Evolutionary conservation across 2,888 invertebrate species (phyloP), one percentile per base, ranked within the genome.

Genomic region (Ochropleura leucogaster): DNA sequence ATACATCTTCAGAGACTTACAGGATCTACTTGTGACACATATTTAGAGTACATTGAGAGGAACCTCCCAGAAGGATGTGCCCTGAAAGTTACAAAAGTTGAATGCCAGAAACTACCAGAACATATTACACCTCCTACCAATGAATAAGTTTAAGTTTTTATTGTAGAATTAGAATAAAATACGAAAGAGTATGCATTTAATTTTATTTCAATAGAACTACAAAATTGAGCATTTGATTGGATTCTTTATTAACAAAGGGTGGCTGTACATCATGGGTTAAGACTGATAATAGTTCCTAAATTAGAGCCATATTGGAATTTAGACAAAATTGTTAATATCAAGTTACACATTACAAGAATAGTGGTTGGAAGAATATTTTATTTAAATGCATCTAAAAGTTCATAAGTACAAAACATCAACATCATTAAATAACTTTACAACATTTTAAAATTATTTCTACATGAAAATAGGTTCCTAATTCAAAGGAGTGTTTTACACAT

Each of bases 61-160:
- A 99, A 99, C 96, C 97, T 99, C 72, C 99, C 99, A 0, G 99
- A 99, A 97, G 99, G 99, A 57, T 98, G 99, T 83, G 98, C 99
- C 6, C 97, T 99, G 93, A 99, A 99, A 97, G 98, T 98, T 1
- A 98, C 98, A 3, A 98, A 98, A 96, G 97, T 98, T 16, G 97
- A 97, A 92, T 95, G 97, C 72, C 96, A 96, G 83, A 93, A 93
- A 78, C 73, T 97, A 44, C 97, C 97, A 0, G 97, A 97, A 20
- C 97, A 97, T 89, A 91, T 97, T 71, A 93, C 92, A 44, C 94
- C 96, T 78, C 96, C 96, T 20, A 94, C 89, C 64, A 85, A 92
- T 77, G 86, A 92, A 87, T 91, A 90, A 86, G 71, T 87, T 85
- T 87, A 86, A 78, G 53, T 67, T 68, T 71, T 67, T 65, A 67